Percentiles rank a stretch among this genome's conserved stretches.
Conservation (phyloP, 1,140 invertebrate genomes). For the Scaptomyza hsui region DNA sequence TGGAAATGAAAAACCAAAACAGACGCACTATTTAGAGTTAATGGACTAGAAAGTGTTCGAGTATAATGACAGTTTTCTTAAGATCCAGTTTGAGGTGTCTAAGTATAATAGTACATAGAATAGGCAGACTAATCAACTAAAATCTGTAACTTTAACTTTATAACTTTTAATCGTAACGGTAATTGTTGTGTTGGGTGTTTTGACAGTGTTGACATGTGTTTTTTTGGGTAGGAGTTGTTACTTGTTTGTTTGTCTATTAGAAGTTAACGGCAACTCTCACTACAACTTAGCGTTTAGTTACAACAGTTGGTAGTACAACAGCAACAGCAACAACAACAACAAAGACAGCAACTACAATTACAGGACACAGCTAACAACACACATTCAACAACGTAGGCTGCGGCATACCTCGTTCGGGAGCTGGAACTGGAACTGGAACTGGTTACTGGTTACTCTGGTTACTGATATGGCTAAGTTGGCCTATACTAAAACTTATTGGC, state of each 20-base stretch:
- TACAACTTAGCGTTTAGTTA: conserved; percentile 46
- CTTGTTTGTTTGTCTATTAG: not conserved
- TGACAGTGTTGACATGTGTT: conserved; percentile 23
- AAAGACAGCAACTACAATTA: conserved; percentile 50
- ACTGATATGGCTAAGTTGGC: conserved; percentile 19
- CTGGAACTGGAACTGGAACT: conserved; percentile 13
- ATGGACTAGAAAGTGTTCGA: conserved; percentile 21
- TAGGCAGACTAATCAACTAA: conserved; percentile 38
- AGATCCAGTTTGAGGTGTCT: conserved; percentile 20
- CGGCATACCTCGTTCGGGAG: conserved; percentile 15
- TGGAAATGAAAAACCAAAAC: conserved; percentile 44
- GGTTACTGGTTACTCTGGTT: conserved; percentile 1
- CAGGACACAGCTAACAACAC: conserved; percentile 30
- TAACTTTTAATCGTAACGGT: conserved; percentile 5
- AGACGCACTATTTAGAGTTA: conserved; percentile 18
- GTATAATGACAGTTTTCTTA: conserved; percentile 37
- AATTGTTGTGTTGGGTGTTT: conserved; percentile 39
- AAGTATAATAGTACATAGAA: conserved; percentile 16
- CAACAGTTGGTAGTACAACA: conserved; percentile 43
- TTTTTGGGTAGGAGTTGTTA: conserved; percentile 30
- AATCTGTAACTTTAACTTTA: conserved; percentile 18
- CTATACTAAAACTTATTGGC: conserved; percentile 76
- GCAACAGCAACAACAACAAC: conserved; percentile 58
- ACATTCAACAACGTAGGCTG: conserved; percentile 18
- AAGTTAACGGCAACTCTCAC: conserved; percentile 55